phyloP scores from a whole-genome alignment of 2,797 vertebrate species.

The Vespertilio murinus region DNA sequence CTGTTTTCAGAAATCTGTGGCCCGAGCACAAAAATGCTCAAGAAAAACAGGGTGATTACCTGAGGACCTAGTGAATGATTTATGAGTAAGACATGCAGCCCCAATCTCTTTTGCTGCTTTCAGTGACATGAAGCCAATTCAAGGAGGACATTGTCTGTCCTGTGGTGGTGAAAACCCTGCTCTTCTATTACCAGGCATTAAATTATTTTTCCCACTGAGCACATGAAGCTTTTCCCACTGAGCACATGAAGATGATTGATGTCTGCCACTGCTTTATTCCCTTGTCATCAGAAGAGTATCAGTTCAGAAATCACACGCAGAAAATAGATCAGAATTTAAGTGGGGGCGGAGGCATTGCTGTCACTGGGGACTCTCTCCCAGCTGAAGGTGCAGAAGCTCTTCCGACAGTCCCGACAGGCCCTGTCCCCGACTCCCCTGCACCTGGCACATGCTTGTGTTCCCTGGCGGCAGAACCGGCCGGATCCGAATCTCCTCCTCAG shows the following conservation, averaged over 20 bases:
- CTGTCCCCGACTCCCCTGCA: not conserved
- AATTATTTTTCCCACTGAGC: not conserved
- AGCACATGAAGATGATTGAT: slow-evolving; percentile 21
- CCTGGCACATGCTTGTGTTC: slow-evolving; percentile 15
- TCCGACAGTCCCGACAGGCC: not conserved
- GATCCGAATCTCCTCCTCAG: not conserved
- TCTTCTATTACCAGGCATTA: not conserved
- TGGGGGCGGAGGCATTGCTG: not conserved
- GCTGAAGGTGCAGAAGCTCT: slow-evolving; percentile 3
- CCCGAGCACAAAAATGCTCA: not conserved
- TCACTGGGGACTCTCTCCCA: slow-evolving; percentile 23
- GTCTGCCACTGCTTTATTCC: slow-evolving; percentile 19
- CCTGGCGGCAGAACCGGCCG: not conserved
- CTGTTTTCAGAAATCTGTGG: not conserved
- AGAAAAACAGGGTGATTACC: not conserved
- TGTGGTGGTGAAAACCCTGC: not conserved
- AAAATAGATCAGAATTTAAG: slow-evolving; percentile 64
- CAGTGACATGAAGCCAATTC: not conserved
- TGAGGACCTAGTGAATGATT: not conserved
- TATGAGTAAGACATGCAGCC: not conserved
- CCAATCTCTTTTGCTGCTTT: not conserved
- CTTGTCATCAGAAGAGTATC: slow-evolving; percentile 36
- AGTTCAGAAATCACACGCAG: slow-evolving; percentile 48
- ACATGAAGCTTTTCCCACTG: not conserved
- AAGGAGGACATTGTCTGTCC: slow-evolving; percentile 3